Evolutionary conservation across 1,140 invertebrate genomes (phyloP), one percentile per base, ranked within the genome.

Genomic region (Trypoxylus dichotomus): DNA sequence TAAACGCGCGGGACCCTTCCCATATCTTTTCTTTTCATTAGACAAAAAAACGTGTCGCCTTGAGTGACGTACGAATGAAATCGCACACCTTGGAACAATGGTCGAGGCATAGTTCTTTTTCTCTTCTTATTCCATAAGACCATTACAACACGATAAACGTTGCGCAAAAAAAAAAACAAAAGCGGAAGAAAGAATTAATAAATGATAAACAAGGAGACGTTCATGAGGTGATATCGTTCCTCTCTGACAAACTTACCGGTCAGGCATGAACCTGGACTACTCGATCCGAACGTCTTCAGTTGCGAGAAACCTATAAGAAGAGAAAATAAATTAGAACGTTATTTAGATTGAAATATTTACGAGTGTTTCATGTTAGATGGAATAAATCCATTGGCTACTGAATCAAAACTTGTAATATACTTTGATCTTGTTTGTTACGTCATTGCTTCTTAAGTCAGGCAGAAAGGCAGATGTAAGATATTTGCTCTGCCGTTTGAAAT

Each of bases 241-340:
- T 54, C 60, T 68, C 24, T 27, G 32, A 32, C 7, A 32, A 76
- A 83, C 84, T 89, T 84, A 90, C 89, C 89, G 78, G 88, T 84
- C 79, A 89, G 84, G 85, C 89, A 90, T n/a, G 87, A 86, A 77
- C 86, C 88, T 77, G 85, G 86, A 74, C 85, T 85, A 25, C 86
- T 83, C 79, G 86, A 85, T 77, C 86, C 86, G 80, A 89, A 90
- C 75, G 86, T 85, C 81, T 90, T 90, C 71, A 90, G 79, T 80
- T 89, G 89, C 15, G 88, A 85, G 82, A 90, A 88, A 75, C 87
- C 89, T 90, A 85, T 27, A 87, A 88, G 72, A 32, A 76, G 43
- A 78, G 6, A 11, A 54, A 54, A 54, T 3, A 13, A 27, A 15
- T 29, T 3, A 29, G 60, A 7, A 68, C 24, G 13, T 27, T 68